Percentiles rank a stretch among this genome's conserved stretches.
Conservation (phyloP, 2,888 invertebrate genomes). For the Drosophila phalerata region DNA sequence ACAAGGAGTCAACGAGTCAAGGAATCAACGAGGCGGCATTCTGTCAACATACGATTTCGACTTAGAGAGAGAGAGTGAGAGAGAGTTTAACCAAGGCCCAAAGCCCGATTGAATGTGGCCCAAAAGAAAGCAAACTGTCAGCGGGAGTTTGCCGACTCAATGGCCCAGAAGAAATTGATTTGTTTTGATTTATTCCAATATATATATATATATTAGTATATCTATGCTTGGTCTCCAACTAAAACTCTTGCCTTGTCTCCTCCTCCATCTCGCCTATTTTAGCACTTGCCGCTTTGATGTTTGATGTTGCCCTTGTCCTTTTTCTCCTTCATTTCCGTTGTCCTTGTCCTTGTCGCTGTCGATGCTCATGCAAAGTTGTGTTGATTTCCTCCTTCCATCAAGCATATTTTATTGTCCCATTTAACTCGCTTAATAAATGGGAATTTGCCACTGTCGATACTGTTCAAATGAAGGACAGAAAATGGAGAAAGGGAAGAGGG, state of each 20-base stretch:
- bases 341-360: conserved; percentile 23
- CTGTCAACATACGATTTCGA: conserved; percentile 34
- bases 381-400: conserved; percentile 35
- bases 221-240: conserved; percentile 1
- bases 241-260: neutral
- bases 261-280: conserved; percentile 10
- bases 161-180: conserved; percentile 76
- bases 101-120: conserved; percentile 21
- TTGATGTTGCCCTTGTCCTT: conserved; percentile 42
- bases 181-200: conserved; percentile 73
- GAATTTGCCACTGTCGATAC: conserved; percentile 50
- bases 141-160: conserved; percentile 63
- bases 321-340: neutral
- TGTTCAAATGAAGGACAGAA: conserved; percentile 1
- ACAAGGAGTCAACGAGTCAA: neutral
- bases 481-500: neutral
- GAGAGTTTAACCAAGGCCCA: neutral
- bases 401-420: conserved; percentile 69
- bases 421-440: conserved; percentile 71
- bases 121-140: conserved; percentile 58
- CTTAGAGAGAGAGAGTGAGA: neutral
- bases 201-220: conserved; percentile 5
- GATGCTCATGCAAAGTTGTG: conserved; percentile 57
- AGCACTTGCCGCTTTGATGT: conserved; percentile 49
- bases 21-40: conserved; percentile 3